A percentile compares a stretch with the other conserved stretches of the same genome.
These are phyloP conservation scores for Oophaga pumilio DNA, from an alignment of 2,113 vertebrate genomes.

Conservation along the genomic window DNA sequence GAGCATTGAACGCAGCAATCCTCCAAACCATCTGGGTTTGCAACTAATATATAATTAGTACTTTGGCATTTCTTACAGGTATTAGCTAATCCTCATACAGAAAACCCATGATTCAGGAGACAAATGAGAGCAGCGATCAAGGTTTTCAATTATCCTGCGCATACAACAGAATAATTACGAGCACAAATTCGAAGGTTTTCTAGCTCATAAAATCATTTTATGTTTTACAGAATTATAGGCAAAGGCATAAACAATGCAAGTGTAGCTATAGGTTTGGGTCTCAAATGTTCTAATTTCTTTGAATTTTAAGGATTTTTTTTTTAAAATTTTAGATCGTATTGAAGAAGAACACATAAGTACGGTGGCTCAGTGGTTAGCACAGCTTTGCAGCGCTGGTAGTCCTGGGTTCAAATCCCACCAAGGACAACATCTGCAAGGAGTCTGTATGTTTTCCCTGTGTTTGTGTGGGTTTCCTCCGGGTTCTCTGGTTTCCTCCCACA, in stretches of 20 bases:
- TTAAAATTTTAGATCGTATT: no score
- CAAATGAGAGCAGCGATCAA: neutral
- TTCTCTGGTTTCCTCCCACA: no score
- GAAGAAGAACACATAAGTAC: no score
- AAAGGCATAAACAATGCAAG: neutral
- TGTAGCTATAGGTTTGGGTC: neutral
- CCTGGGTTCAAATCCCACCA: no score
- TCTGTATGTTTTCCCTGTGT: no score
- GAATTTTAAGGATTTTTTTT: no score
- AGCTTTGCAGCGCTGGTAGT: no score
- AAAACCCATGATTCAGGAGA: slow-evolving; percentile 13
- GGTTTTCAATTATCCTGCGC: neutral
- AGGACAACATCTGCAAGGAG: no score
- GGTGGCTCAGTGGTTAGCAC: no score
- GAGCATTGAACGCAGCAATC: neutral
- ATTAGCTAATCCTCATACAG: slow-evolving; percentile 12
- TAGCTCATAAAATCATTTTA: neutral
- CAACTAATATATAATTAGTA: slow-evolving; percentile 25
- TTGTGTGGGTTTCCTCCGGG: no score
- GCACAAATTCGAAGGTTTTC: neutral
- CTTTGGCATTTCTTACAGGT: slow-evolving; percentile 27
- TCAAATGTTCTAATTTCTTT: no score
- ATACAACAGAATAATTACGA: neutral
- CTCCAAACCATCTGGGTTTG: slow-evolving; percentile 30
- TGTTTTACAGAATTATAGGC: neutral